Percentiles rank a stretch among this genome's conserved stretches.
Conservation (phyloP, 2,797 vertebrate species). For the Caiman crocodilus region DNA sequence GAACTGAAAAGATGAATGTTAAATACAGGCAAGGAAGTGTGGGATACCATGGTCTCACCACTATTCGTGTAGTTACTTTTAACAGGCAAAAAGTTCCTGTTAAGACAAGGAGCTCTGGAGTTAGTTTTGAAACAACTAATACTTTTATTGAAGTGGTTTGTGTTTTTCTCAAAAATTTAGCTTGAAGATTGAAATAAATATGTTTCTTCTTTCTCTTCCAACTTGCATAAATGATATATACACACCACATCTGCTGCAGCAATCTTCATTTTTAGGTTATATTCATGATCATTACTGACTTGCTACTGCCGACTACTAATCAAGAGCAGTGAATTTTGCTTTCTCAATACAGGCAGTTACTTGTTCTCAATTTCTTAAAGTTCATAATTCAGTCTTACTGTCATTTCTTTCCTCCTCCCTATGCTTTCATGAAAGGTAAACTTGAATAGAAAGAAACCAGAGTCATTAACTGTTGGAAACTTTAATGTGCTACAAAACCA, state of each 20-base stretch:
- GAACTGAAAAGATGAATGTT: background rate
- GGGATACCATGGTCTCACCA: background rate
- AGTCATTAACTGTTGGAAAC: conserved; percentile 86
- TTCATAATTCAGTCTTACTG: conserved; percentile 78
- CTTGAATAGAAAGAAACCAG: conserved; percentile 76
- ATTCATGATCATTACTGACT: background rate
- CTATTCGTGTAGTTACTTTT: background rate
- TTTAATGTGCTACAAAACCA: conserved; percentile 82
- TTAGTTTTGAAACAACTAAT: conserved; percentile 3
- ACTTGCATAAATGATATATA: background rate
- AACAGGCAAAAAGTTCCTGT: background rate
- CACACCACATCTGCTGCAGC: conserved; percentile 9
- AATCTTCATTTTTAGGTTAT: background rate
- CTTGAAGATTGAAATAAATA: background rate
- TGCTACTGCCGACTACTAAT: conserved; percentile 46
- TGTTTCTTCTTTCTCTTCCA: background rate
- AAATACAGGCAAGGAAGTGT: background rate
- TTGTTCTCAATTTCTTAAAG: conserved; percentile 74
- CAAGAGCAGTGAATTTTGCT: conserved; percentile 51
- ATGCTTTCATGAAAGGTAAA: conserved; percentile 74
- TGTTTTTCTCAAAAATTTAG: background rate
- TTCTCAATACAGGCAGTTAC: conserved; percentile 64
- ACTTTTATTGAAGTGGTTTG: background rate
- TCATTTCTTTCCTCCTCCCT: conserved; percentile 70
- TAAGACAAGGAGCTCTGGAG: background rate